Evolutionary conservation across 2,797 vertebrate genomes (phyloP), one percentile per base, ranked within the genome.

Genomic region (Pseudopleuronectes americanus): DNA sequence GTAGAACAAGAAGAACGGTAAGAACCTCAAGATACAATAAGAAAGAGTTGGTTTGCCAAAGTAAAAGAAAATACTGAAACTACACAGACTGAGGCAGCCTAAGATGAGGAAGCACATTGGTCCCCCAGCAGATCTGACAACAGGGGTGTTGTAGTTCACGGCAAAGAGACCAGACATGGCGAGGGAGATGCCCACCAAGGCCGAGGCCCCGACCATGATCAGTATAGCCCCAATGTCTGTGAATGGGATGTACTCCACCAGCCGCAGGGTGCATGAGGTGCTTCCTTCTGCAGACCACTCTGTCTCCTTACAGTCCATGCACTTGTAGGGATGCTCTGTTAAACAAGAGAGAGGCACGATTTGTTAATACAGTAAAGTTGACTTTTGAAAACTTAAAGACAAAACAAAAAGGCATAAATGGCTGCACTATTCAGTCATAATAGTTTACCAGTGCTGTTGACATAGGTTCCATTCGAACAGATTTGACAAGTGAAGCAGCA

Each of bases 81-180:
- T 86, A 17, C 85, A 89, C 0, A 86, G 63, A 31, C 81, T 82
- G 74, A 96, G 86, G 31, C 94, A 92, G 4, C 82, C 89, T 60
- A 97, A 81, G 93, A 96, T 96, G 24, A 96, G 86, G 81, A 96
- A 95, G 80, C 95, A 96, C 90, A 93, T 92, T 21, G 81, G 90
- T 16, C 95, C 95, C 0, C 96, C 96, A 0, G 96, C 94, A 0
- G 96, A 96, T 86, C 86, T 95, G 53, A 96, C 96, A 2, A 97
- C 92, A 0, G 96, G 96, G 0, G 95, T 96, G 83, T 94, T 85
- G 41, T 81, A 68, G 8, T 96, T 90, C 21, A 84, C 19, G 22
- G 81, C 76, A 2, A 97, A 97, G 75, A 97, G 83, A 9, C 89
- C 10, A 0, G 86, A 65, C 1, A 94, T 81, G 8, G 79, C 89